Evolutionary conservation across 2,888 invertebrate genomes (phyloP), one percentile per base, ranked within the genome.

Genomic region (Celastrina argiolus): DNA sequence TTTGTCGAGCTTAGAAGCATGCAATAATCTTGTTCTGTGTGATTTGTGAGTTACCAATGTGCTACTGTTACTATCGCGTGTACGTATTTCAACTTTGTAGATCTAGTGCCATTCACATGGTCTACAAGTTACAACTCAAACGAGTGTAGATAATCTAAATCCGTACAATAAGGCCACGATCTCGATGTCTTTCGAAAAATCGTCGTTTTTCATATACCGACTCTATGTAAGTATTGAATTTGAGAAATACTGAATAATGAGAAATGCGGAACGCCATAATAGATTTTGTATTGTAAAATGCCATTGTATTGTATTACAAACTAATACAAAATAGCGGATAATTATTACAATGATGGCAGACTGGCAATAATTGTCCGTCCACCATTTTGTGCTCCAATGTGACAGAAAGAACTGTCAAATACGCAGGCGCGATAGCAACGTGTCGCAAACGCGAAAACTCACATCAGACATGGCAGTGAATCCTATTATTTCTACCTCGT

Each of bases 401-500:
- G 10, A 16, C 42, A 51, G 22, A 7, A 2, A 10, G 45, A 18
- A 2, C 4, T 51, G 10, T 36, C 10, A 36, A 36, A 12, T 18
- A 22, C 18, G 3, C 10, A 51, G 22, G 16, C 51, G 51, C 51
- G 12, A 51, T 51, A 51, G 22, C 22, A 51, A 51, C 12, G 51
- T 22, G 10, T 22, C 1, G 22, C 22, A 22, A 51, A 10, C 10
- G 10, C n/a, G n/a, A 51, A 51, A 51, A 12, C 51, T 22, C 51
- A 51, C 51, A 22, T 12, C 36, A 56, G 10, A 56, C 22, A 22
- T 2, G 56, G 5, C 22, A 61, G 36, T 16, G 22, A 22, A 16
- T 39, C 61, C 61, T 61, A 61, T 31, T n/a, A 28, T 51, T 22
- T 74, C 82, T 85, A 87, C 86, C 82, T 88, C 86, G 66, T 81